Base-by-base conservation (phyloP, 1,140 invertebrate species). In the Reticulitermes speratus region DNA sequence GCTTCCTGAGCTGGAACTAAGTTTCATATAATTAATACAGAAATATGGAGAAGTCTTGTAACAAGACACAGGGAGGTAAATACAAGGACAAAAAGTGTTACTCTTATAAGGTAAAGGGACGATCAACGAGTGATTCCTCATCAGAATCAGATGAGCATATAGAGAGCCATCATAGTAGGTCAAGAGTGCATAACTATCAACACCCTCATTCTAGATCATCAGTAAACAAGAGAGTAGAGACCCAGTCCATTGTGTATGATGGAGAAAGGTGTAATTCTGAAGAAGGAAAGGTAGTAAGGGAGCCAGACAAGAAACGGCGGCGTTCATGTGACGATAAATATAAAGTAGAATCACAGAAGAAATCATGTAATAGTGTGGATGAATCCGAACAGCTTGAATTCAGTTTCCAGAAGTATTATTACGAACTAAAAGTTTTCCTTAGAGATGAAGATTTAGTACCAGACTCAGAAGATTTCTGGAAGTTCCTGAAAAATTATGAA, bases 401-500 rank as follows among this genome's bases (percentile, higher is more conserved):
- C 65, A 75, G 65, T 30, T 75, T 75, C 65, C 25, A 75, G n/a
- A 75, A 9, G 21, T 45, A 84, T 86, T n/a, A 25, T 23, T 19
- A 75, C 3, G 85, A 86, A 86, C 85, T 86, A 12, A 30, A 82
- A 38, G 75, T 86, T 44, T 48, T 65, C 30, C 59, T 86, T 32
- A 32, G 65, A 59, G 85, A 86, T 65, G 75, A 16, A 59, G 44
- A 59, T 44, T 32, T 44, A 16, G 3, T 86, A 59, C 59, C 65
- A 44, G 85, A 86, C 3, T 21, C 48, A 82, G 38, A 55, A 38
- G 85, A 86, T 38, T 86, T 86, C 30, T 86, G 65, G 65, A 86
- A 86, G 21, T 86, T 86, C 45, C 5, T 86, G 45, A 65, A 16
- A 86, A 86, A 55, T 44, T 86, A 86, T 86, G 85, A 86, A 86